Evolutionary conservation across 2,113 vertebrate genomes (phyloP).

Genomic region (Lophura nycthemera): DNA sequence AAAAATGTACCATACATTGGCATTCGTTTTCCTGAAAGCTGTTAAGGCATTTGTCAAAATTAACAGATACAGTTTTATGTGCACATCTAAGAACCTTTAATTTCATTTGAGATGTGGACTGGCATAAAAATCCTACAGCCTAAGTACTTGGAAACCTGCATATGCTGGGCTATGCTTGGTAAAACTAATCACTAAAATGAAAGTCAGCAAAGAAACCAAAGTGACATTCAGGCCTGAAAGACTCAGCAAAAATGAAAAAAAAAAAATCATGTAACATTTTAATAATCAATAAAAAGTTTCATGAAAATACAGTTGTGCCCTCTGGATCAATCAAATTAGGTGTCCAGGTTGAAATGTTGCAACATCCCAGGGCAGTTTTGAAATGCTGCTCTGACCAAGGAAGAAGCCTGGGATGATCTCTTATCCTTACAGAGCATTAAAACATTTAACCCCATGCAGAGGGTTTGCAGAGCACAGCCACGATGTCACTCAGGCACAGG

Average conservation of each 20-base stretch:
- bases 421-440: background rate
- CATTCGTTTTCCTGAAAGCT: constrained; percentile 1
- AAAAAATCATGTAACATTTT: background rate
- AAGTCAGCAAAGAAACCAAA: constrained; percentile 40
- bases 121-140: background rate
- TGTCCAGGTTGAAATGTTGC: background rate
- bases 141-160: background rate
- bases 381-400: background rate
- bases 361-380: background rate
- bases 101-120: background rate
- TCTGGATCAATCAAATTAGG: background rate
- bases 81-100: background rate
- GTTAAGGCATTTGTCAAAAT: background rate
- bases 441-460: background rate
- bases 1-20: background rate
- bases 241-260: background rate
- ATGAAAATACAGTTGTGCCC: background rate
- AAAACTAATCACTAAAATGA: background rate
- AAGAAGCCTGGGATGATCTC: background rate
- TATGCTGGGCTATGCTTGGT: background rate
- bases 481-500: background rate
- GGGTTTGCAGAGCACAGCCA: background rate
- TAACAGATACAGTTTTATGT: background rate
- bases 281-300: background rate
- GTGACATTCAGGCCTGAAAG: constrained; percentile 5